Conservation (phyloP, 2,113 vertebrate species). For the Blennius ocellaris region DNA sequence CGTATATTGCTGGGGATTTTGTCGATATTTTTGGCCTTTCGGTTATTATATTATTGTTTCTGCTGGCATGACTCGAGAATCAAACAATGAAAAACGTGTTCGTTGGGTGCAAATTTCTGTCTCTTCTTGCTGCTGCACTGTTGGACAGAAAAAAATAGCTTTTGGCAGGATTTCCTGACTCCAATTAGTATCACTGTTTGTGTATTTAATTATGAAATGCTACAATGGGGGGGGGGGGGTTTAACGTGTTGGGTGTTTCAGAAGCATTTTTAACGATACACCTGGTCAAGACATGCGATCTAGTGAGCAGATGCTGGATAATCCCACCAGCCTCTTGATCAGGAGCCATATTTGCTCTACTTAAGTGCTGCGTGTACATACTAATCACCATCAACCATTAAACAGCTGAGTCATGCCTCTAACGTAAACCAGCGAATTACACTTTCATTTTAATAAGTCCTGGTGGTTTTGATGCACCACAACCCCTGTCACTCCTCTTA, state of each 20-base stretch:
- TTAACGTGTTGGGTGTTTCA: slow-evolving; percentile 22
- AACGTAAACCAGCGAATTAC: slow-evolving; percentile 61
- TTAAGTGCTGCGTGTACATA: slow-evolving; percentile 24
- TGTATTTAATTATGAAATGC: slow-evolving; percentile 56
- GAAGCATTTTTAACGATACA: slow-evolving; percentile 18
- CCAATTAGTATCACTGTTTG: slow-evolving; percentile 49
- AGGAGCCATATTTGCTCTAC: slow-evolving; percentile 16
- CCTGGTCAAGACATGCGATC: slow-evolving; percentile 19
- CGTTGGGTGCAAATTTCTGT: slow-evolving; percentile 42
- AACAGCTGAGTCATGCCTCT: slow-evolving; percentile 35
- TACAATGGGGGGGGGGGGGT: slow-evolving; percentile 17
- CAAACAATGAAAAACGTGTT: slow-evolving; percentile 40
- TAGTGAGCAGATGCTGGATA: slow-evolving; percentile 6
- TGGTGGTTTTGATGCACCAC: slow-evolving; percentile 63
- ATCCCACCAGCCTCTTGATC: slow-evolving; percentile 30
- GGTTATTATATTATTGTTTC: slow-evolving; percentile 53
- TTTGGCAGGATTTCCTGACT: slow-evolving; percentile 41
- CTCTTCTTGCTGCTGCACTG: slow-evolving; percentile 17
- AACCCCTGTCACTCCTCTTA: slow-evolving; percentile 69
- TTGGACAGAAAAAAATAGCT: slow-evolving; percentile 28
- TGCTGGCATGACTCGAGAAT: slow-evolving; percentile 30
- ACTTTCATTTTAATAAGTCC: slow-evolving; percentile 30
- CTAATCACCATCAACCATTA: slow-evolving; percentile 45
- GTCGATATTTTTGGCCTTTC: slow-evolving; percentile 60
- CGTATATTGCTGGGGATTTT: slow-evolving; percentile 60